Evolutionary conservation across 2,797 vertebrate genomes (phyloP).

Genomic region (Bradypodion pumilum): DNA sequence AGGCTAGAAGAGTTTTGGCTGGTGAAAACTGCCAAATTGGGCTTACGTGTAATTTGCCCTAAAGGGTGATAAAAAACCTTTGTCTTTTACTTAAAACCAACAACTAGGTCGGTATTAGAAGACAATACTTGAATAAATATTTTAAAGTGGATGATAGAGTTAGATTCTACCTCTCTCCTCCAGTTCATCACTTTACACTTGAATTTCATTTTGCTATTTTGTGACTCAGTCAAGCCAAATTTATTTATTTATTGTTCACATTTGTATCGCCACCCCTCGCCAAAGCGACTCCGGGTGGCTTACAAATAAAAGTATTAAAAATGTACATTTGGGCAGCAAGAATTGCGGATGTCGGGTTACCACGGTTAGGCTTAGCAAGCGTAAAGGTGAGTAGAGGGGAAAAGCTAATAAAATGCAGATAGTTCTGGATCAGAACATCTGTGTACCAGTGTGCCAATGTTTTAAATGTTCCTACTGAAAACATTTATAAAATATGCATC

Average conservation of each 20-base stretch:
- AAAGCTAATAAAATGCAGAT: not conserved
- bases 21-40: too few relatives aligned
- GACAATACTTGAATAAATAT: not conserved
- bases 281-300: too few relatives aligned
- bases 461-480: not conserved
- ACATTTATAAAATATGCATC: too few relatives aligned
- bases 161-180: not conserved
- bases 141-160: not conserved
- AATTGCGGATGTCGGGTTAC: not conserved
- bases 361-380: not conserved
- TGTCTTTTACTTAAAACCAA: too few relatives aligned
- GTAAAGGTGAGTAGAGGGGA: not conserved
- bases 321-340: not conserved
- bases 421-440: not conserved
- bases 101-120: too few relatives aligned
- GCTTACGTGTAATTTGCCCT: too few relatives aligned
- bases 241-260: too few relatives aligned
- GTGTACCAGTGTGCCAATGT: not conserved
- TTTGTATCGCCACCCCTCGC: too few relatives aligned
- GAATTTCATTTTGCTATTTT: not conserved
- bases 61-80: too few relatives aligned
- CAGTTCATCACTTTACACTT: not conserved
- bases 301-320: too few relatives aligned
- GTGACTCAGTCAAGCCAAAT: not conserved
- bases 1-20: too few relatives aligned